These are phyloP conservation scores for Pantherophis alleghaniensis DNA, from an alignment of 2,797 vertebrate genomes.

Conservation along the genomic window DNA sequence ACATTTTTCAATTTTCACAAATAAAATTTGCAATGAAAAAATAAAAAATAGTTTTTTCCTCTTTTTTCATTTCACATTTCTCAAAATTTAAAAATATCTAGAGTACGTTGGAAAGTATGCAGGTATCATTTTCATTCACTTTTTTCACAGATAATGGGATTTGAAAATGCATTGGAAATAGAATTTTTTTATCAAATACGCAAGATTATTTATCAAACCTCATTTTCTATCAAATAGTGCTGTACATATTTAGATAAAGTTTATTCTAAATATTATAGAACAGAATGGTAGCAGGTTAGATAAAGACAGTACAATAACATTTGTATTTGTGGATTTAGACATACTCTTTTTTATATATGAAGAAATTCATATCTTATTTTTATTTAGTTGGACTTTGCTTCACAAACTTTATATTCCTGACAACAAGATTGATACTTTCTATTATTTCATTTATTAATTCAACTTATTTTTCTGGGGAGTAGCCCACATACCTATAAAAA, in stretches of 20 bases:
- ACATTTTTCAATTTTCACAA: slow-evolving; percentile 34
- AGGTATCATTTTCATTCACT: slow-evolving; percentile 52
- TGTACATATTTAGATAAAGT: slow-evolving; percentile 1
- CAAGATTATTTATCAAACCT: slow-evolving; percentile 29
- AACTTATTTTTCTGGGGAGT: background rate
- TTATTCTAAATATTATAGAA: background rate
- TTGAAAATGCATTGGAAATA: slow-evolving; percentile 30
- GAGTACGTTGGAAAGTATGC: slow-evolving; percentile 41
- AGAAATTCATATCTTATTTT: background rate
- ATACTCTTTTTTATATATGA: background rate
- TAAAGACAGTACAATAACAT: background rate
- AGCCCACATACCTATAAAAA: background rate
- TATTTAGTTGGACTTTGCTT: background rate
- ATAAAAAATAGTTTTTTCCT: background rate
- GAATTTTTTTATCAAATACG: slow-evolving; percentile 26
- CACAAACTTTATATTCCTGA: background rate
- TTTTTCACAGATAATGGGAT: slow-evolving; percentile 29
- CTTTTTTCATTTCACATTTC: slow-evolving; percentile 53
- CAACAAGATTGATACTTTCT: background rate
- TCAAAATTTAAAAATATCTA: slow-evolving; percentile 37
- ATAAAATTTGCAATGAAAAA: background rate
- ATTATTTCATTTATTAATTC: background rate
- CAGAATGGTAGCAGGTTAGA: slow-evolving; percentile 29
- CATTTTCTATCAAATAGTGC: background rate
- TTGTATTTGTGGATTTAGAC: background rate